Percentiles rank a stretch among this genome's conserved stretches.
Conservation (phyloP, 2,888 invertebrate genomes). For the Cantharis flavilabris region DNA sequence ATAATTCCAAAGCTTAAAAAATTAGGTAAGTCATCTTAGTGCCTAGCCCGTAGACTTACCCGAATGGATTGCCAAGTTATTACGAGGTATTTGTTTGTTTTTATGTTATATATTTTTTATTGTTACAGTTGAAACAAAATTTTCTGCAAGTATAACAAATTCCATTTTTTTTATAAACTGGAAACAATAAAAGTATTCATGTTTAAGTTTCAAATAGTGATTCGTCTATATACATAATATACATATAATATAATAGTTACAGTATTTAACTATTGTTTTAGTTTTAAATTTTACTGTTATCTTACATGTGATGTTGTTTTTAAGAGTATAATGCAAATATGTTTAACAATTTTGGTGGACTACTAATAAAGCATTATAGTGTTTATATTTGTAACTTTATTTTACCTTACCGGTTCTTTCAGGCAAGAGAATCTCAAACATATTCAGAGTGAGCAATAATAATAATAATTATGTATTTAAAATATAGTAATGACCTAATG, state of each 20-base stretch:
- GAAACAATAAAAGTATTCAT: not conserved
- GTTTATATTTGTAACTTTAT: not conserved
- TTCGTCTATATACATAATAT: not conserved
- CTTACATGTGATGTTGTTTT: conserved; percentile 18
- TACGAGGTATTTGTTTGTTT: no score
- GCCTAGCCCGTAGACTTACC: not conserved
- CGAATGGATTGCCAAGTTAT: no score
- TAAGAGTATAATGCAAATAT: conserved; percentile 4
- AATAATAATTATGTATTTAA: no score
- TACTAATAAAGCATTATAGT: conserved; percentile 9
- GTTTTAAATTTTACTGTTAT: conserved; percentile 1
- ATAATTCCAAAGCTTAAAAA: not conserved
- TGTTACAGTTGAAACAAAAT: not conserved
- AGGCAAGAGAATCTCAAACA: no score
- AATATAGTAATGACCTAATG: no score
- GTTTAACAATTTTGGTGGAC: conserved; percentile 1
- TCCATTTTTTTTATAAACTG: not conserved
- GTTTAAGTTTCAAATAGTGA: not conserved
- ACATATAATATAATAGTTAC: not conserved
- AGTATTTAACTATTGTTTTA: conserved; percentile 3
- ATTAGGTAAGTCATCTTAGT: not conserved
- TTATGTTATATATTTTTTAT: not conserved
- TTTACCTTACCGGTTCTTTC: not conserved
- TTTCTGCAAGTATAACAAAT: not conserved
- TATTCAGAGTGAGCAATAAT: no score